Evolutionary conservation across 2,888 invertebrate genomes (phyloP).

Genomic region (Campopleginae sp.): DNA sequence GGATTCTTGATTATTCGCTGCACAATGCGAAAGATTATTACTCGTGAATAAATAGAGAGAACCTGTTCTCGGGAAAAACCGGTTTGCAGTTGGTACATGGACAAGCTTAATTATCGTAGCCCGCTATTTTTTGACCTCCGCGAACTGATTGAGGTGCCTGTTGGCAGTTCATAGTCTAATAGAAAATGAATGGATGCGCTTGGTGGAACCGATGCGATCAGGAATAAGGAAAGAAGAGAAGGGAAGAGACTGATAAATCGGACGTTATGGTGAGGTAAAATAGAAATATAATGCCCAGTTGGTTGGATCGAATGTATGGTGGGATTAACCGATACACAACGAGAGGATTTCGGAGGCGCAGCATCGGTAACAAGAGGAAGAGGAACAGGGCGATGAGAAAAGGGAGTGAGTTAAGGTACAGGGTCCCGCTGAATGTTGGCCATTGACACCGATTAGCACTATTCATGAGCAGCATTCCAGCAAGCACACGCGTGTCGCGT

Average conservation of each 20-base stretch:
- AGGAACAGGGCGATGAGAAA: neutral
- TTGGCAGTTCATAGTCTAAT: slow-evolving; percentile 18
- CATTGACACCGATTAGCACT: slow-evolving; percentile 59
- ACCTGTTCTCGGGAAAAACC: neutral
- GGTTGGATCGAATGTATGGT: slow-evolving; percentile 35
- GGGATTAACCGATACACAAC: slow-evolving; percentile 38
- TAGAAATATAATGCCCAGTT: slow-evolving; percentile 17
- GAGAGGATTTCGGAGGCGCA: neutral
- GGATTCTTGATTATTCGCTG: neutral
- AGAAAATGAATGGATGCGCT: slow-evolving; percentile 4
- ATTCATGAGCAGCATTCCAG: slow-evolving; percentile 49
- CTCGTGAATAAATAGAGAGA: neutral
- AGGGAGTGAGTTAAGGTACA: neutral
- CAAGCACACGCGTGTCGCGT: slow-evolving; percentile 14
- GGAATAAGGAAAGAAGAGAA: neutral
- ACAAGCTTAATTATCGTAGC: neutral
- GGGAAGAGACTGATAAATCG: neutral
- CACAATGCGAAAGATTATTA: neutral
- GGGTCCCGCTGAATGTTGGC: slow-evolving; percentile 24
- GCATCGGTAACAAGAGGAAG: neutral
- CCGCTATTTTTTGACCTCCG: neutral
- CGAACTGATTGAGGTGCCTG: slow-evolving; percentile 7
- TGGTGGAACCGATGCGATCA: slow-evolving; percentile 6
- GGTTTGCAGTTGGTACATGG: neutral
- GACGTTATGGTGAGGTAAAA: slow-evolving; percentile 14